Evolutionary conservation across 2,797 vertebrate species (phyloP).

Genomic region (Orientallactaga sibirica): DNA sequence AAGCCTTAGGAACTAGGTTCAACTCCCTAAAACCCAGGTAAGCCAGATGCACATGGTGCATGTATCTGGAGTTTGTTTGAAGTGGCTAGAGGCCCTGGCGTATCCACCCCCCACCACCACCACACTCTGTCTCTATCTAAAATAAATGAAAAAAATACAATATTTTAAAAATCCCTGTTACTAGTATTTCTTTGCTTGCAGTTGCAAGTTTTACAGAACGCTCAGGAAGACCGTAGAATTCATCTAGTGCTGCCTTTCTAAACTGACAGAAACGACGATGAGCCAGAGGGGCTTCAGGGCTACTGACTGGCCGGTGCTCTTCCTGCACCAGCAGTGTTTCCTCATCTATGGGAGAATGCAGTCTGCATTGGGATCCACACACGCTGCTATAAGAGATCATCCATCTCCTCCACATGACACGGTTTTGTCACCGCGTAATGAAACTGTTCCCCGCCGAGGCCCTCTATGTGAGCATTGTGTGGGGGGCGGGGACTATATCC

Average conservation of each 20-base stretch:
- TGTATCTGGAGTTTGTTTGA: too few relatives aligned
- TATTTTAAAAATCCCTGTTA: too few relatives aligned
- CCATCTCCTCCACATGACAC: not conserved
- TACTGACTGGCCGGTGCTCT: not conserved
- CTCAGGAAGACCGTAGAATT: not conserved
- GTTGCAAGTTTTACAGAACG: not conserved
- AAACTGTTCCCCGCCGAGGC: not conserved
- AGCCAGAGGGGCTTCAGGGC: too few relatives aligned
- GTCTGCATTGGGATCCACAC: rapidly evolving
- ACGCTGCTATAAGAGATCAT: not conserved
- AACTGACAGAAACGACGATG: not conserved
- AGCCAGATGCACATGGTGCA: too few relatives aligned
- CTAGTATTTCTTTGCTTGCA: not conserved
- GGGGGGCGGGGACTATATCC: rapidly evolving
- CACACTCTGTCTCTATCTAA: too few relatives aligned
- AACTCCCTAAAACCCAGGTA: too few relatives aligned
- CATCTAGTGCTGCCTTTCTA: not conserved
- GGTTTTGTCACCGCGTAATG: not conserved
- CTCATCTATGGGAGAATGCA: rapidly evolving
- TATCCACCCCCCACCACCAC: too few relatives aligned
- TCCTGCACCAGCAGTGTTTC: not conserved
- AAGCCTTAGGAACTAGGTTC: too few relatives aligned
- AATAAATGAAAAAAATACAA: too few relatives aligned
- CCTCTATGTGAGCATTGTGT: not conserved
- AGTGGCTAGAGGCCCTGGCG: too few relatives aligned